Evolutionary conservation across 2,888 invertebrate species (phyloP), one percentile per base, ranked within the genome.

Genomic region (Boloria euphrosyne): DNA sequence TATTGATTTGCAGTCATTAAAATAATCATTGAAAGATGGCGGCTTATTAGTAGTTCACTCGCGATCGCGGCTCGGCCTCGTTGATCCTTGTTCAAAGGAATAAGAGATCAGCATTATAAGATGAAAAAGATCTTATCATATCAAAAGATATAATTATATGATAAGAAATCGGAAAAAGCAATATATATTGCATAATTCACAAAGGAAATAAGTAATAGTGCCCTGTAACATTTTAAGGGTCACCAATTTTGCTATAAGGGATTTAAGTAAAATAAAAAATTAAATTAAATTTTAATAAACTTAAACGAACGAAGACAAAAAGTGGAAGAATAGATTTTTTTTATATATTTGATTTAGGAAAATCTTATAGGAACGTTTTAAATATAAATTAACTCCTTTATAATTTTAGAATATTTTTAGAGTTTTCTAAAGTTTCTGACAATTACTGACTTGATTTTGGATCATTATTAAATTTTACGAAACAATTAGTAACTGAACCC

Each of bases 1-100:
- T 59, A 59, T 59, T 49, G 49, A 59, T 61, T 61, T 51, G 14
- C 38, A 38, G 22, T 51, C 22, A 38, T 61, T 16, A 43, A 61
- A 61, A 50, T 61, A 43, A 51, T 22, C 22, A 22, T 51, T 31
- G 51, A 38, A 22, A 16, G 18, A 44, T 13, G 51, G 51, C 51
- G 38, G 38, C 22, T 38, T 59, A 47, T 50, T 51, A 50, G 43
- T 44, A 61, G 60, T 60, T 43, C n/a, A 18, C 51, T 61, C 51
- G 51, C 51, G 51, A 44, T 18, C 14, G 31, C 31, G 49, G 46
- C 16, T 49, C 47, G 27, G 59, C 49, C 31, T 43, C 18, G 18
- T 51, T 60, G n/a, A 52, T 61, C 51, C 22, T n/a, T 52, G 4
- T 17, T 38, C 38, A 50, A 59, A 50, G 3, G 47, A 13, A 51